Evolutionary conservation across 2,888 invertebrate genomes (phyloP), one percentile per base, ranked within the genome.

Genomic region (Kryphioiulus occultus): DNA sequence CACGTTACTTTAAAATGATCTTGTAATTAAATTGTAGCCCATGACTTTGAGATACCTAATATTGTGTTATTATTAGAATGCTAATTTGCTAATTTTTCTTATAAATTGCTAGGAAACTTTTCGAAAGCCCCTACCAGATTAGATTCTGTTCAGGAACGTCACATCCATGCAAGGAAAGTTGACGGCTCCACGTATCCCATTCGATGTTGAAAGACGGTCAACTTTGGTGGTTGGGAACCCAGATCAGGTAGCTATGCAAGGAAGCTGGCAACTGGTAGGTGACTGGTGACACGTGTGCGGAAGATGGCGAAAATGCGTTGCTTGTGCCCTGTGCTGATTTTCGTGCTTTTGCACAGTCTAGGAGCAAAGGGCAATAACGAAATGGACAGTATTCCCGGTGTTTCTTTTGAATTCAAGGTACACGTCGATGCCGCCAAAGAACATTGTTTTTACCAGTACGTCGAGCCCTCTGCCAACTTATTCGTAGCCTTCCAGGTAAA

Each of bases 331-430:
- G 1, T 85, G 17, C 42, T 85, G 26, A 42, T 85, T 42, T 85
- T 42, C 10, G 85, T 85, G 85, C 22, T 39, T 85, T 85, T 44
- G 44, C 22, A 44, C 12, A 42, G 12, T n/a, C 42, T 39, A 17
- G 42, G 26, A 19, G 26, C 44, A 42, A 17, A 39, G 3, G 85
- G 42, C 22, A 85, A 85, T n/a, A 85, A 39, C 26, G 85, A 85
- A 85, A 85, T 44, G 42, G 85, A 85, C 26, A 87, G 87, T 35
- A 82, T 88, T 22, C 98, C 98, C 17, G 98, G 98, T 15, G 97
- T 97, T 47, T 96, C 97, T 1, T 97, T 98, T 96, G 98, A 98
- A 91, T 98, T 98, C 92, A 98, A 98, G 93, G 96, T 98, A 53
- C 96, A 98, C 92, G 95, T 98, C 89, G 97, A 97, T 91, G 96